These are phyloP conservation scores for Rhadina sibilatrix DNA, from an alignment of 2,113 vertebrate genomes.

Conservation along the genomic window DNA sequence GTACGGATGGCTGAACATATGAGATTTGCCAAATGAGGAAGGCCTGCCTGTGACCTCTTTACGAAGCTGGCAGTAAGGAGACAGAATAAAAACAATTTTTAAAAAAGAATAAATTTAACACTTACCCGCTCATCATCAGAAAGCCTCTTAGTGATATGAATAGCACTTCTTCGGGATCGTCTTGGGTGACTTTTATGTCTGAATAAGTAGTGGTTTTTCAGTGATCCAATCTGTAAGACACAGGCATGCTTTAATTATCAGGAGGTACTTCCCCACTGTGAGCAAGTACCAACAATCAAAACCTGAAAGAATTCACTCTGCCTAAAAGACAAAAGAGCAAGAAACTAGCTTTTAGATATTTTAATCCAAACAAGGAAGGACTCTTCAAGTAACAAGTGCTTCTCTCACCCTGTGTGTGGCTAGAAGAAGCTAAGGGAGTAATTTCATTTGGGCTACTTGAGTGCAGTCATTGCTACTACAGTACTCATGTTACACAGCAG, in stretches of 20 bases:
- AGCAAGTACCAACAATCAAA: neutral
- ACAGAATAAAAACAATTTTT: neutral
- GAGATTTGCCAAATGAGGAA: neutral
- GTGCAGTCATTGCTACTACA: neutral
- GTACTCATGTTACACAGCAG: neutral
- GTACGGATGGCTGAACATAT: neutral
- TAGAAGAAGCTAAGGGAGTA: neutral
- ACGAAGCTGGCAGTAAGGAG: neutral
- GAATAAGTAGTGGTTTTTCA: constrained; percentile 94
- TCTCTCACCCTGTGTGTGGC: neutral
- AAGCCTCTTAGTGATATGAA: constrained; percentile 88
- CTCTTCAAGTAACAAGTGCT: neutral
- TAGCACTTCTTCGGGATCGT: constrained; percentile 86
- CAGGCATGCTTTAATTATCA: neutral
- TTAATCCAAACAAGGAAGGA: neutral
- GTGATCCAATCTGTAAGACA: constrained; percentile 87
- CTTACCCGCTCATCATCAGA: constrained; percentile 91
- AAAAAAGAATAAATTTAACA: neutral
- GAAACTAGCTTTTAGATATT: neutral
- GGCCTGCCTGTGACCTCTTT: neutral
- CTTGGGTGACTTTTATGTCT: constrained; percentile 85
- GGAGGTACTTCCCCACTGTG: neutral
- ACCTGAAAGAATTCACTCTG: neutral
- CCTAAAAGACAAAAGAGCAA: neutral
- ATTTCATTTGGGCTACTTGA: neutral